Conservation (phyloP, 2,888 invertebrate genomes). For the Lycophotia porphyrea region DNA sequence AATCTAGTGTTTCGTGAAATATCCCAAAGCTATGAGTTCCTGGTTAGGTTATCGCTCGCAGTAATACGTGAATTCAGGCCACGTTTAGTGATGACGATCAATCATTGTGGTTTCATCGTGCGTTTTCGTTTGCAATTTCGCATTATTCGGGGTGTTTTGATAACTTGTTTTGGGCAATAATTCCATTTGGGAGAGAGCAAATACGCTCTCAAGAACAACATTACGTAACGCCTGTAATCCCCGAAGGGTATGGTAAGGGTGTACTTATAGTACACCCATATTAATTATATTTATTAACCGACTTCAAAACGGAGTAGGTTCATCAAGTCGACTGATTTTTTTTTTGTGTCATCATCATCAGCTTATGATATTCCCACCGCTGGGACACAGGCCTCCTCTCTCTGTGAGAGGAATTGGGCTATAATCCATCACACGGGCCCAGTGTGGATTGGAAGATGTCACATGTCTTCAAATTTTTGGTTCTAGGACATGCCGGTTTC, state of each 20-base stretch:
- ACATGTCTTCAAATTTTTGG: too few species aligned
- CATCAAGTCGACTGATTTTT: too few species aligned
- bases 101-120: background rate
- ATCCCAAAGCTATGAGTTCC: background rate
- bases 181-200: background rate
- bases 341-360: too few species aligned
- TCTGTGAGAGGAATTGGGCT: too few species aligned
- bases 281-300: too few species aligned
- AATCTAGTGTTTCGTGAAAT: background rate
- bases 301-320: too few species aligned
- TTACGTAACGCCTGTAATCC: background rate
- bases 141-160: background rate
- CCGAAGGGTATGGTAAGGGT: background rate
- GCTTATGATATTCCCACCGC: too few species aligned
- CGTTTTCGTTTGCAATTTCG: constrained; percentile 1
- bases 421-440: too few species aligned
- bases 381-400: too few species aligned
- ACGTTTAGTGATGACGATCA: background rate
- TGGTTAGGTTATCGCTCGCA: background rate
- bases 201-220: background rate
- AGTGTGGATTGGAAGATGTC: too few species aligned
- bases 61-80: background rate
- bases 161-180: background rate
- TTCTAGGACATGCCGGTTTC: too few species aligned
- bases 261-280: too few species aligned